Evolutionary conservation across 2,113 vertebrate genomes (phyloP).

Genomic region (Chlorodrepanis virens): DNA sequence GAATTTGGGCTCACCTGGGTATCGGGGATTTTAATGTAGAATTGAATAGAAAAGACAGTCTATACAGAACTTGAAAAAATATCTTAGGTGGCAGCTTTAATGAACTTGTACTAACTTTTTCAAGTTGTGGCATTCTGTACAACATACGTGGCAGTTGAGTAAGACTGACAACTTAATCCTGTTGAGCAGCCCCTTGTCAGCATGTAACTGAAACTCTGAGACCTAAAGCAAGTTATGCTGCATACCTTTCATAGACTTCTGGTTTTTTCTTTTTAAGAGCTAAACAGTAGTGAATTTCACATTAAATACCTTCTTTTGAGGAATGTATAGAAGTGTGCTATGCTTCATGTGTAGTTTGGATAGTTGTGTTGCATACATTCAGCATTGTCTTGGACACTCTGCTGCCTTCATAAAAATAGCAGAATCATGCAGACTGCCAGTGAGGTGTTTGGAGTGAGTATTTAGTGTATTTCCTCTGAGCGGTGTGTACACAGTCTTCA

Average conservation of each 20-base stretch:
- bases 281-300: background rate
- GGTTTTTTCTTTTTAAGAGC: background rate
- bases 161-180: background rate
- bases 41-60: background rate
- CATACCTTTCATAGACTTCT: background rate
- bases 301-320: background rate
- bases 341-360: background rate
- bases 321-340: background rate
- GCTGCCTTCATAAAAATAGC: background rate
- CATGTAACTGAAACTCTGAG: background rate
- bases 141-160: accelerated
- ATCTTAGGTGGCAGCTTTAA: background rate
- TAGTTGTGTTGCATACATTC: background rate
- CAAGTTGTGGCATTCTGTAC: background rate
- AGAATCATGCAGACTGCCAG: background rate
- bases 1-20: background rate
- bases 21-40: background rate
- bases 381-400: background rate
- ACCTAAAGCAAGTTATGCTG: background rate
- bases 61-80: background rate
- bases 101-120: background rate
- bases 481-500: background rate
- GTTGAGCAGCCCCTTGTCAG: background rate
- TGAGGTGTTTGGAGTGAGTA: background rate
- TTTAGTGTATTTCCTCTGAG: background rate